Conservation (phyloP, 2,888 invertebrate species). For the Drosophila barbarae region DNA sequence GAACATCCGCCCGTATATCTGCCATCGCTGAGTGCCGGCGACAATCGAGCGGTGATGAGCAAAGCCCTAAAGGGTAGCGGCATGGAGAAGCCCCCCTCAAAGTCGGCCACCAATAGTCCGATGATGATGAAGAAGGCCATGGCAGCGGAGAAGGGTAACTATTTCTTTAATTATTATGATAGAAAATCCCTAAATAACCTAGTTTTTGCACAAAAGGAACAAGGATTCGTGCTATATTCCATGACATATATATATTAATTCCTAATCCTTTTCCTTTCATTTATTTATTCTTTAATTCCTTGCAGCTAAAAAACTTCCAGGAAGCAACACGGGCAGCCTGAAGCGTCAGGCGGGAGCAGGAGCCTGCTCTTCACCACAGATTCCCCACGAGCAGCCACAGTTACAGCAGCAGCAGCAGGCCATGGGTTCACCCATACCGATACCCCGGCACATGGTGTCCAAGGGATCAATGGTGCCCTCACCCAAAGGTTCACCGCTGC, state of each 20-base stretch:
- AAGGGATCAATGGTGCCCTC: conserved; percentile 80
- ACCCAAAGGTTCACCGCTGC: conserved; percentile 81
- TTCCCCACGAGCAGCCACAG: conserved; percentile 46
- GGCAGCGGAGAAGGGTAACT: conserved; percentile 56
- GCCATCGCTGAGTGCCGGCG: conserved; percentile 91
- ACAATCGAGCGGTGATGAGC: conserved; percentile 90
- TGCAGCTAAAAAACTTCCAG: conserved; percentile 50
- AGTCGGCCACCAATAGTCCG: conserved; percentile 63
- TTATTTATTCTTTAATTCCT: neutral
- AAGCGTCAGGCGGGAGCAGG: conserved; percentile 47
- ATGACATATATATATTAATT: no score
- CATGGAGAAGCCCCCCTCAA: conserved; percentile 81
- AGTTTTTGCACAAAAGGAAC: neutral
- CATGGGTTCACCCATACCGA: conserved; percentile 50
- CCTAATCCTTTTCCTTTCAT: neutral
- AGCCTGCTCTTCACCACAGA: conserved; percentile 31
- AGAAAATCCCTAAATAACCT: neutral
- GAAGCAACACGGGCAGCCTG: conserved; percentile 50
- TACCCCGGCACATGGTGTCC: conserved; percentile 72
- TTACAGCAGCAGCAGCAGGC: conserved; percentile 10
- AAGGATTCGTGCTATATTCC: neutral
- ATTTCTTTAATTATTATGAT: neutral
- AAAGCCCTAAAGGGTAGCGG: conserved; percentile 89
- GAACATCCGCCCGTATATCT: conserved; percentile 97
- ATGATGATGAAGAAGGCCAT: conserved; percentile 66